Conservation (phyloP, 2,797 vertebrate genomes). For the Eupleurogrammus muticus region DNA sequence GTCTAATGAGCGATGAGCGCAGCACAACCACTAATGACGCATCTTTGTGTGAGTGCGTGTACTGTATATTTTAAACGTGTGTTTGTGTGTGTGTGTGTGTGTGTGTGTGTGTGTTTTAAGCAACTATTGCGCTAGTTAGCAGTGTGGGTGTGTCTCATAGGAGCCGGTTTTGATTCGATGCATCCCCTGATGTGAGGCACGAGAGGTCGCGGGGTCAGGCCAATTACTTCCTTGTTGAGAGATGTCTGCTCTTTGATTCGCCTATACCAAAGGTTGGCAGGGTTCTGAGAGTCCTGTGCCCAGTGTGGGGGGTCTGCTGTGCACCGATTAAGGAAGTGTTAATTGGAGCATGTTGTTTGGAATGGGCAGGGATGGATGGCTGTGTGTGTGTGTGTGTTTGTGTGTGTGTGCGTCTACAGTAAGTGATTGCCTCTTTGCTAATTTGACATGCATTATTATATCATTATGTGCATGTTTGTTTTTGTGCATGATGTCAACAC, state of each 20-base stretch:
- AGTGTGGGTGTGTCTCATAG: slow-evolving; percentile 84
- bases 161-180: slow-evolving; percentile 73
- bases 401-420: slow-evolving; percentile 48
- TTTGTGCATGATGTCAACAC: slow-evolving; percentile 2
- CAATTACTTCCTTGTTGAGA: slow-evolving; percentile 95
- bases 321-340: slow-evolving; percentile 82
- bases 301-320: slow-evolving; percentile 70
- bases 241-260: slow-evolving; percentile 93
- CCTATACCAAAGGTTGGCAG: slow-evolving; percentile 88
- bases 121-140: slow-evolving; percentile 74
- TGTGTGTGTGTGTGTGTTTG: slow-evolving; percentile 25
- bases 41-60: slow-evolving; percentile 90
- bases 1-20: slow-evolving; percentile 85
- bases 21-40: slow-evolving; percentile 78
- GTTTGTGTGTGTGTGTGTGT: slow-evolving; percentile 50
- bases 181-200: slow-evolving; percentile 89
- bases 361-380: slow-evolving; percentile 30
- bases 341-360: slow-evolving; percentile 86
- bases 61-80: no score
- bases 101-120: slow-evolving; percentile 55
- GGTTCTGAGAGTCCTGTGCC: slow-evolving; percentile 87
- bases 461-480: neutral
- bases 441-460: slow-evolving; percentile 33
- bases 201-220: slow-evolving; percentile 93
- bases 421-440: slow-evolving; percentile 51